Conservation (phyloP, 2,797 vertebrate genomes). For the Pangasius macronema region DNA sequence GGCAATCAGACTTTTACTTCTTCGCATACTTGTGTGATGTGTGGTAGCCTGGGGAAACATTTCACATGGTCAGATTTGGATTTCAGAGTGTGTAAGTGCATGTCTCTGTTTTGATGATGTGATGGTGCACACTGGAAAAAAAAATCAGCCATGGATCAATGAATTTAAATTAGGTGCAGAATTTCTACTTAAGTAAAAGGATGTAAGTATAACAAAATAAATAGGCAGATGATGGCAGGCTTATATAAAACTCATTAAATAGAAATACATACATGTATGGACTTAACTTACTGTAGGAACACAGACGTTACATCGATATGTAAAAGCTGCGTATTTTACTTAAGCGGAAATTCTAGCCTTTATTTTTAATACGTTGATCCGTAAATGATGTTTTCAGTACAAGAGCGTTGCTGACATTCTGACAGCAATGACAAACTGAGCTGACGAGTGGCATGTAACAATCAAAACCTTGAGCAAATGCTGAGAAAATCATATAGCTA, state of each 20-base stretch:
- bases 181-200: neutral
- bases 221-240: neutral
- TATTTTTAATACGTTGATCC: neutral
- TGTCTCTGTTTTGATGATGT: neutral
- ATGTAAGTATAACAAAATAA: neutral
- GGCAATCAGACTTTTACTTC: neutral
- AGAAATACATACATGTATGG: neutral
- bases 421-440: neutral
- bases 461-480: neutral
- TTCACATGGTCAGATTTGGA: neutral
- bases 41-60: neutral
- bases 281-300: neutral
- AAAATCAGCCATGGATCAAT: neutral
- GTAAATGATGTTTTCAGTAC: neutral
- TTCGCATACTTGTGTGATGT: neutral
- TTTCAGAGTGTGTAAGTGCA: neutral
- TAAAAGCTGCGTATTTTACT: neutral
- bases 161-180: neutral
- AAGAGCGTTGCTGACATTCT: neutral
- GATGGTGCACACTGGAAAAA: neutral
- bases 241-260: neutral
- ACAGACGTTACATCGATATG: neutral
- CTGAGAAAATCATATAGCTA: neutral
- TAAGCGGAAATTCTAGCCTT: neutral
- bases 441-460: neutral